These are phyloP conservation scores for Rallus limicola DNA, from an alignment of 2,113 vertebrate species.

Conservation along the genomic window DNA sequence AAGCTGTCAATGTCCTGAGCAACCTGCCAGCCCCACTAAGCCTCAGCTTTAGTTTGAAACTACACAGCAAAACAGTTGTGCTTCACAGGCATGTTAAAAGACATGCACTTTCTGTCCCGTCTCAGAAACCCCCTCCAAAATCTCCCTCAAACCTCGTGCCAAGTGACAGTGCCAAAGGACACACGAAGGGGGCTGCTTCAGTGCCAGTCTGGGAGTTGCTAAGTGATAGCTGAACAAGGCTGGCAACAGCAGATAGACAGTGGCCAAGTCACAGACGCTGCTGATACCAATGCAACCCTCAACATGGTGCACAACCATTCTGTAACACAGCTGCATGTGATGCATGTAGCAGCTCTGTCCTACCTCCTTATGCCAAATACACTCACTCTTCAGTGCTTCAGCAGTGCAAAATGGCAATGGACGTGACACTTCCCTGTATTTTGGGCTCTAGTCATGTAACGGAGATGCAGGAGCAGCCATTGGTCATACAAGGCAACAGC, in stretches of 20 bases:
- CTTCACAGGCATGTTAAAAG: neutral
- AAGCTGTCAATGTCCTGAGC: neutral
- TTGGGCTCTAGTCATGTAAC: neutral
- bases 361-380: neutral
- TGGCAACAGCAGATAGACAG: neutral
- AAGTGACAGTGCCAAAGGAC: neutral
- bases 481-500: neutral
- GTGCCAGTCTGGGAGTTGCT: neutral
- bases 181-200: fast-evolving
- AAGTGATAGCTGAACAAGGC: neutral
- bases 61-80: neutral
- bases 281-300: neutral
- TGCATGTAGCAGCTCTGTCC: neutral
- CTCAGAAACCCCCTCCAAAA: neutral
- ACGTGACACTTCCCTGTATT: too few relatives aligned
- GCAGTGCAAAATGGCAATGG: neutral
- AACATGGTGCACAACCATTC: fast-evolving
- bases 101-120: neutral
- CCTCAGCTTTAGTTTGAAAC: neutral
- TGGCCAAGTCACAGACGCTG: neutral
- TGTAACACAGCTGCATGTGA: too few relatives aligned
- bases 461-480: neutral
- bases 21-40: neutral
- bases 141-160: neutral
- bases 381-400: neutral